Percentiles rank a stretch among this genome's conserved stretches.
Evolutionary conservation across 1,140 invertebrate species (phyloP).

Genomic region (Trypoxylus dichotomus): DNA sequence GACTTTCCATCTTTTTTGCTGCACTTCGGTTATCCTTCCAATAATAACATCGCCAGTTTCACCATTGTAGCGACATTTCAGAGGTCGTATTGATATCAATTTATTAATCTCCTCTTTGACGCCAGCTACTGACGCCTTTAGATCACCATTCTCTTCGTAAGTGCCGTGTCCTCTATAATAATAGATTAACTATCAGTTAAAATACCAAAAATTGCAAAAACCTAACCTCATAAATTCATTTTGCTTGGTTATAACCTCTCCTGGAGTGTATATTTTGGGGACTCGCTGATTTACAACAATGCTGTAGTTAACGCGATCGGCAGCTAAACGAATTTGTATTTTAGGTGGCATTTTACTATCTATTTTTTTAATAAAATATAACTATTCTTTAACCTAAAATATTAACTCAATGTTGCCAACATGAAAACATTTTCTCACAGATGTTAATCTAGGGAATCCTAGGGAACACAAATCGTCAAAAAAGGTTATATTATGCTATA

Average conservation of each 20-base stretch:
- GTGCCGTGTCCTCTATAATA: constrained; percentile 87
- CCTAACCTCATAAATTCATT: constrained; percentile 82
- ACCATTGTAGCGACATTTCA: constrained; percentile 88
- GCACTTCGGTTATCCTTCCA: constrained; percentile 88
- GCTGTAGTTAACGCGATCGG: constrained; percentile 56
- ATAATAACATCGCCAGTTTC: constrained; percentile 98
- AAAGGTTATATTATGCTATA: no score
- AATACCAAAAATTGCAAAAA: constrained; percentile 18
- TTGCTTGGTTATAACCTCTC: constrained; percentile 80
- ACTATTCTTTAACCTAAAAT: no score
- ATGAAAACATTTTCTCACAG: no score
- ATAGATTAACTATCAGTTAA: no score
- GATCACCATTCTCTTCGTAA: constrained; percentile 76
- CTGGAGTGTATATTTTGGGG: constrained; percentile 79
- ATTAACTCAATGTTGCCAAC: no score
- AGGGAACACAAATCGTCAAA: no score
- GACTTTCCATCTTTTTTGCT: constrained; percentile 93
- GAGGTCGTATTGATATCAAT: constrained; percentile 84
- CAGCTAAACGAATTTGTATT: constrained; percentile 56
- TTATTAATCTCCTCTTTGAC: constrained; percentile 93
- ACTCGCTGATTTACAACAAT: constrained; percentile 60
- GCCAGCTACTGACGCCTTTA: constrained; percentile 93
- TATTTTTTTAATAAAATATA: not conserved
- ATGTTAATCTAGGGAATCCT: no score
- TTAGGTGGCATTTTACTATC: constrained; percentile 37